Evolutionary conservation across 1,140 invertebrate genomes (phyloP).

Genomic region (Patella vulgata): DNA sequence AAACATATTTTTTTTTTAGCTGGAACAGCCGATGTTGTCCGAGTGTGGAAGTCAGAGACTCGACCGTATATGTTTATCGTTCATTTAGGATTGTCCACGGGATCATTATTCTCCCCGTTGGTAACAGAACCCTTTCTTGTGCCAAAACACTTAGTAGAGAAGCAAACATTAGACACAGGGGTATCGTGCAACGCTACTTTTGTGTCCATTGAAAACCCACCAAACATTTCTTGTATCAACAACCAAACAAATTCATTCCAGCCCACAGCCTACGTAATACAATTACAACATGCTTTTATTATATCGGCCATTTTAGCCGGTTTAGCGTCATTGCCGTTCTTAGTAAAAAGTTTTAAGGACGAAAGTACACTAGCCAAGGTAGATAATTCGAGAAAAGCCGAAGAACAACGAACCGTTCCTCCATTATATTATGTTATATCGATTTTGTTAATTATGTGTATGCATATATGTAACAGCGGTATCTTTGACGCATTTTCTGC

Average conservation of each 20-base stretch:
- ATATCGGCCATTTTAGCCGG: conserved; percentile 26
- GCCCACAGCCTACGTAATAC: background rate
- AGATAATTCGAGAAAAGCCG: background rate
- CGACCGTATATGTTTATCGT: conserved; percentile 39
- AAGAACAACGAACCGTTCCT: conserved; percentile 8
- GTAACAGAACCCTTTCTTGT: conserved; percentile 44
- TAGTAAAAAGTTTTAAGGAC: too few species aligned
- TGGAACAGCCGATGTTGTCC: conserved; percentile 43
- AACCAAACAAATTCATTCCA: background rate
- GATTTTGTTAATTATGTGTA: conserved; percentile 18
- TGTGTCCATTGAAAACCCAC: too few species aligned
- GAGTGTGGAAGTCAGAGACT: conserved; percentile 34
- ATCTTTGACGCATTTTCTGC: conserved; percentile 38
- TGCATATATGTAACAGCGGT: conserved; percentile 33
- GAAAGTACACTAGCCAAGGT: too few species aligned
- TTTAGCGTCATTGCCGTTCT: conserved; percentile 29
- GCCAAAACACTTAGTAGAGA: conserved; percentile 8
- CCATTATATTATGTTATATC: conserved; percentile 20
- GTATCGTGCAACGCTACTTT: too few species aligned
- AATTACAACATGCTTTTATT: conserved; percentile 30
- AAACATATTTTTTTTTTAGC: conserved; percentile 36
- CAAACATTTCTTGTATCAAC: too few species aligned
- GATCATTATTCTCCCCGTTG: conserved; percentile 43
- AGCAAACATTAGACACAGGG: too few species aligned
- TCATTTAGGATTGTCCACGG: conserved; percentile 43